Base-by-base conservation (phyloP, 2,113 vertebrate genomes). In the Platysternon megacephalum region DNA sequence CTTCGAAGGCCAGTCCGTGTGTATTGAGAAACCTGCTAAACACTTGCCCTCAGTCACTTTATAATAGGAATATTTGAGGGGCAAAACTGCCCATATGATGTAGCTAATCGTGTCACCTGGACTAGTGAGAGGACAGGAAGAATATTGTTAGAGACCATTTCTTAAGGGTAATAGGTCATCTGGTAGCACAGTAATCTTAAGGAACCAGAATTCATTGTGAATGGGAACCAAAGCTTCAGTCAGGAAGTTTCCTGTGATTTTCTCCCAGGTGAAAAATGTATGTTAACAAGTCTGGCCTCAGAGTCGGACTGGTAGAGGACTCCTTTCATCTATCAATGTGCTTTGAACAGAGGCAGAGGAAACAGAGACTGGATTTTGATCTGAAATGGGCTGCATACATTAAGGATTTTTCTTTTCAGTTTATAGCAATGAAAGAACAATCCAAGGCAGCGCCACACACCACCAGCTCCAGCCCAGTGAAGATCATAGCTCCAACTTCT, bases 371-470 rank as follows among this genome's bases (percentile, higher is more conserved):
- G 39, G 76, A 87, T 82, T 85, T 96, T 90, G 55, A 72, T 86
- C n/a, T 39, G 42, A 46, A 44, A 78, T 28, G 42, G 5, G 22
- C 32, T 91, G 32, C 29, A 39, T 86, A 42, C 46, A 89, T 61
- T 83, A 91, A 90, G 52, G 84, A 87, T 1, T 86, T 95, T 11
- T 94, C 28, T 97, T 87, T 93, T n/a, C 84, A 98, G 98, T 94
- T 89, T 94, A 96, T 85, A 89, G 85, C 95, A 88, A 89, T 88
- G 95, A 94, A 91, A 96, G 87, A 56, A 87, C 85, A 74, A 46
- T 76, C 35, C 19, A 88, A 85, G 92, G 85, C 32, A 96, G 83
- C 72, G 91, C 90, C 21, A 17, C 2, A 22, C 91, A 58, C 90
- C 95, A 11, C 58, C 90, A 48, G 24, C 35, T 32, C 29, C 17